phyloP scores from a whole-genome alignment of 1,140 invertebrate species.

The Gonioctena quinquepunctata region DNA sequence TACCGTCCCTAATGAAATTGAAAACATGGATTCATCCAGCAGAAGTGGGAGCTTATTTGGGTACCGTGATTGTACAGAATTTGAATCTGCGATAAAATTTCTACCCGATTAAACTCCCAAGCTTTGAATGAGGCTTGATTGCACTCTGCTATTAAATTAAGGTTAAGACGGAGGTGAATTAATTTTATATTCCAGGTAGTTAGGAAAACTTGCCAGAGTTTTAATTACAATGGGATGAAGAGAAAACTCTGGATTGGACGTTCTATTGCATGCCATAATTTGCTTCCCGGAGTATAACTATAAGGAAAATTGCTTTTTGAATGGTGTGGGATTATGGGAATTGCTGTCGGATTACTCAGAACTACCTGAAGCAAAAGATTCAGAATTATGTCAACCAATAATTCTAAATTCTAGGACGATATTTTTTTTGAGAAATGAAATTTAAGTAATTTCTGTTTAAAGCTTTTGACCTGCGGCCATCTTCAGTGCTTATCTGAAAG shows the following conservation, averaged over 20 bases:
- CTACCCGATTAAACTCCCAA: slow-evolving; percentile 32
- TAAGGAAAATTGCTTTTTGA: slow-evolving; percentile 10
- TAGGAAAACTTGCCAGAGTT: slow-evolving; percentile 35
- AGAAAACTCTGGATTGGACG: slow-evolving; percentile 21
- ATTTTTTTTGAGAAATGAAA: too few relatives aligned
- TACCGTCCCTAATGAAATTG: not conserved
- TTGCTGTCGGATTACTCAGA: not conserved
- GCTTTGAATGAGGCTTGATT: slow-evolving; percentile 32
- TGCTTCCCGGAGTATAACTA: slow-evolving; percentile 15
- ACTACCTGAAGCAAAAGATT: too few relatives aligned
- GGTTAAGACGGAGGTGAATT: slow-evolving; percentile 35
- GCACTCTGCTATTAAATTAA: slow-evolving; percentile 37
- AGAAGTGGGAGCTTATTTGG: not conserved
- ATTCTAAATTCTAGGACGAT: too few relatives aligned
- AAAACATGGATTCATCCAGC: not conserved
- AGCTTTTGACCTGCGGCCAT: too few relatives aligned
- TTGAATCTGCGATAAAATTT: slow-evolving; percentile 35
- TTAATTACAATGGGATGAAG: slow-evolving; percentile 40
- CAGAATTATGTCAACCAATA: too few relatives aligned
- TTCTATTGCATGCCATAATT: slow-evolving; percentile 31
- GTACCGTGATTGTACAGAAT: slow-evolving; percentile 22
- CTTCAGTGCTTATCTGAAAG: too few relatives aligned
- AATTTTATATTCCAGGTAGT: slow-evolving; percentile 41
- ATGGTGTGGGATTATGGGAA: not conserved
- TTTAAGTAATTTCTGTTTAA: too few relatives aligned